Percentiles rank a stretch among this genome's conserved stretches.
phyloP scores from a whole-genome alignment of 2,888 invertebrate genomes.

The Stenodema calcarata region DNA sequence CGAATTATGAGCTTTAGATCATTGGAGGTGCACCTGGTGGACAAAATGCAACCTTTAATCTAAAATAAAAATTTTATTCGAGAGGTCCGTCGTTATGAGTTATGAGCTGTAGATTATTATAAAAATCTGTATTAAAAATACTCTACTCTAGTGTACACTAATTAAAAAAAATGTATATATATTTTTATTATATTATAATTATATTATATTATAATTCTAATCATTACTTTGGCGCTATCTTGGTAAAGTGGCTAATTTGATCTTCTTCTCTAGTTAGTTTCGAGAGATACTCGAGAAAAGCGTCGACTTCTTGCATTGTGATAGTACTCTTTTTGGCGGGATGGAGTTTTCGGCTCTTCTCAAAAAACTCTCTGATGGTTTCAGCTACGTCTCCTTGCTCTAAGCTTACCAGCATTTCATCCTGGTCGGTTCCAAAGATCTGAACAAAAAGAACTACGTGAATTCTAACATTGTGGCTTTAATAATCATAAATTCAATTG shows the following conservation, averaged over 20 bases:
- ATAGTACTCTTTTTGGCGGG: slow-evolving; percentile 74
- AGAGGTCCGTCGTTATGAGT: no score
- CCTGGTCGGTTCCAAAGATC: slow-evolving; percentile 75
- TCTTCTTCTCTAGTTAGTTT: slow-evolving; percentile 85
- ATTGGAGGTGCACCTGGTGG: slow-evolving; percentile 73
- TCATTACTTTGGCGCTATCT: slow-evolving; percentile 68
- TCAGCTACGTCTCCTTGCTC: slow-evolving; percentile 91
- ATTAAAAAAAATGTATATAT: no score
- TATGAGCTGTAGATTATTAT: no score
- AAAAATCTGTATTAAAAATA: no score
- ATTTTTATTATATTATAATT: no score
- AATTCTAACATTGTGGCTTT: no score
- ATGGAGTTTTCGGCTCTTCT: slow-evolving; percentile 67
- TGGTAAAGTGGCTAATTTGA: slow-evolving; percentile 77
- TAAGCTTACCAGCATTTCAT: slow-evolving; percentile 84
- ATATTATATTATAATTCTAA: no score
- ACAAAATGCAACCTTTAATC: neutral
- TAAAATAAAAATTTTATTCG: no score
- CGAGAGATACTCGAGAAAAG: slow-evolving; percentile 76
- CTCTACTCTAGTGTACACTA: no score
- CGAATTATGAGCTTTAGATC: slow-evolving; percentile 88
- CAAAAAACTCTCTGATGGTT: slow-evolving; percentile 80
- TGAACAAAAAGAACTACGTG: slow-evolving; percentile 58
- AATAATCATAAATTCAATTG: neutral
- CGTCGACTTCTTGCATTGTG: slow-evolving; percentile 78